Evolutionary conservation across 2,113 vertebrate genomes (phyloP).

Genomic region (Leptosomus discolor): DNA sequence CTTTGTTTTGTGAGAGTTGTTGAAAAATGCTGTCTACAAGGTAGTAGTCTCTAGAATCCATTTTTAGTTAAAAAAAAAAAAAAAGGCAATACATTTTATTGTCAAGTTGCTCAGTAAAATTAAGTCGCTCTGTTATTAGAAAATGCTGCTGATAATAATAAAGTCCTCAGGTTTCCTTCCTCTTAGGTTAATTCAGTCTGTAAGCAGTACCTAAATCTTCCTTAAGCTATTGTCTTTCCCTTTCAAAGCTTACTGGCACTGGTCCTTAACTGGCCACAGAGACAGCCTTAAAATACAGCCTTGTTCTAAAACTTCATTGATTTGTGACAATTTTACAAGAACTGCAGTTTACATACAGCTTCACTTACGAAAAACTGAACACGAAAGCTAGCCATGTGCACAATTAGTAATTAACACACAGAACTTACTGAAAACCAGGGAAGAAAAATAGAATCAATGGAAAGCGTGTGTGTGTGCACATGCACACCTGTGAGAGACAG

Average conservation of each 20-base stretch:
- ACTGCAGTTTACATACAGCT: neutral
- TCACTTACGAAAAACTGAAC: neutral
- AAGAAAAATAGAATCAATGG: neutral
- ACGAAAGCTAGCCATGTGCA: neutral
- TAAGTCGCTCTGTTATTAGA: neutral
- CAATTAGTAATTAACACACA: neutral
- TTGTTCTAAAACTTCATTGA: neutral
- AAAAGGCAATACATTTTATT: neutral
- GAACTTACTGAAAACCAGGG: neutral
- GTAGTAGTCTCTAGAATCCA: neutral
- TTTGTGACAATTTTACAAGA: neutral
- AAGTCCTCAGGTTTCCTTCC: neutral
- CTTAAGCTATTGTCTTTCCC: neutral
- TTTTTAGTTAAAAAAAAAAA: neutral
- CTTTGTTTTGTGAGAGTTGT: neutral
- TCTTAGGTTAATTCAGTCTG: neutral
- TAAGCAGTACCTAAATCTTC: neutral
- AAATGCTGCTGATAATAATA: neutral
- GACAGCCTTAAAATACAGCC: neutral
- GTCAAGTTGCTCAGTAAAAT: neutral
- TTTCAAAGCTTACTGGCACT: neutral
- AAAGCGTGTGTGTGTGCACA: too few species aligned
- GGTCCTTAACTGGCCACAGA: neutral
- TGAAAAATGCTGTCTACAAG: neutral
- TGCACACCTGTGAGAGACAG: neutral